Conservation (phyloP, 2,113 vertebrate species). For the Aplodontia rufa region DNA sequence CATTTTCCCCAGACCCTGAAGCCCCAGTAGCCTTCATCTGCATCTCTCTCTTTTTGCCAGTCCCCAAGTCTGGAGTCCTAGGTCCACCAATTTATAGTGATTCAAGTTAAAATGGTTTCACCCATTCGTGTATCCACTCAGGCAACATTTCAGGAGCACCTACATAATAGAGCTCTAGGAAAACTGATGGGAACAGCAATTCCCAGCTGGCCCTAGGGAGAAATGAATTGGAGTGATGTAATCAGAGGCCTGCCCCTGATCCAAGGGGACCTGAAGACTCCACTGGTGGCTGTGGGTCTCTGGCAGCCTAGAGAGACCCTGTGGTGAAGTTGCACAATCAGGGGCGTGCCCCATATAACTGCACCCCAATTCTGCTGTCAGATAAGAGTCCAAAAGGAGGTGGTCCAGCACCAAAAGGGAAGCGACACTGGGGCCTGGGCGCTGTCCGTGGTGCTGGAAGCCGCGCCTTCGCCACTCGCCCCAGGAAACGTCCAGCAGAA, state of each 20-base stretch:
- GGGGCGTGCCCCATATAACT: background rate
- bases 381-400: too few species aligned
- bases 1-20: background rate
- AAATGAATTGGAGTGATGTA: background rate
- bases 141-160: background rate
- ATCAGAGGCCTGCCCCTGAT: background rate
- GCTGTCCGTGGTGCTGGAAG: slow-evolving; percentile 63
- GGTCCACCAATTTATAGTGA: background rate
- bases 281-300: background rate
- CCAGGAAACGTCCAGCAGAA: background rate
- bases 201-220: background rate
- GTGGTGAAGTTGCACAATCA: background rate
- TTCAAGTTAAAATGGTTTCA: background rate
- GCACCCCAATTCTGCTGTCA: too few species aligned
- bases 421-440: accelerated
- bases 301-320: background rate
- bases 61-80: background rate
- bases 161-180: background rate
- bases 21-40: too few species aligned
- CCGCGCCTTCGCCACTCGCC: accelerated
- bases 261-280: background rate
- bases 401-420: background rate
- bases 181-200: background rate
- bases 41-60: background rate
- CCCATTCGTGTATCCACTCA: background rate